Percentiles rank a stretch among this genome's conserved stretches.
These are phyloP conservation scores for Dinothrombium tinctorium DNA, from an alignment of 1,140 invertebrate species.

Conservation along the genomic window DNA sequence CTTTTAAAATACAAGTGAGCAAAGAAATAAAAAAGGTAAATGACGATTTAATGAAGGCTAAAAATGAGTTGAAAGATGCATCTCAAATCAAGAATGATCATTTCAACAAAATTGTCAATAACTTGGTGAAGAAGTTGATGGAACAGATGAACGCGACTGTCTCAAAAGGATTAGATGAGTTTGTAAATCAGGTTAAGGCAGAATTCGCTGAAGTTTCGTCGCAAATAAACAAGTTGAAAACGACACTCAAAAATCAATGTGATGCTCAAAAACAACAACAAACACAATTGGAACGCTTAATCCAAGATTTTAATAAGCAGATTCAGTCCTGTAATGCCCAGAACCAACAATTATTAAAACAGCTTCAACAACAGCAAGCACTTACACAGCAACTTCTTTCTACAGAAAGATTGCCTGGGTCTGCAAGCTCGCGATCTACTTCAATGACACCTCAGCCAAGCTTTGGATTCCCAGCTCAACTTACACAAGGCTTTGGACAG, in stretches of 20 bases:
- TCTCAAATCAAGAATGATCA: background rate
- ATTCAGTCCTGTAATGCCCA: background rate
- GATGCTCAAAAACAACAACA: background rate
- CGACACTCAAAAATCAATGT: background rate
- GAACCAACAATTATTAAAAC: background rate
- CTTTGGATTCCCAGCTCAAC: no score
- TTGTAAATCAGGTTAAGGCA: background rate
- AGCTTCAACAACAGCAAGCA: background rate
- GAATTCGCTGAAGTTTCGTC: background rate
- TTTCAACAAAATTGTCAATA: constrained; percentile 1
- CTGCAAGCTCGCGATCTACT: background rate
- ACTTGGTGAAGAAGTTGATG: constrained; percentile 1
- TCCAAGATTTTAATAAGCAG: background rate
- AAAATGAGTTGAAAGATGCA: constrained; percentile 2
- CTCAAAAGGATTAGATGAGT: constrained; percentile 2
- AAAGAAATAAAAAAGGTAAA: constrained; percentile 1
- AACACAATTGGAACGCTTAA: background rate
- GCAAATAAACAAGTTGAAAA: background rate
- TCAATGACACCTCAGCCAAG: background rate
- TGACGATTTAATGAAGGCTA: background rate
- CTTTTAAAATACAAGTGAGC: background rate
- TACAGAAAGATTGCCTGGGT: background rate
- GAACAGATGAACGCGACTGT: background rate
- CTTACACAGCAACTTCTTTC: background rate
- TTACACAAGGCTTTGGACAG: no score